Evolutionary conservation across 2,113 vertebrate species (phyloP).

Genomic region (Calyptomena viridis): DNA sequence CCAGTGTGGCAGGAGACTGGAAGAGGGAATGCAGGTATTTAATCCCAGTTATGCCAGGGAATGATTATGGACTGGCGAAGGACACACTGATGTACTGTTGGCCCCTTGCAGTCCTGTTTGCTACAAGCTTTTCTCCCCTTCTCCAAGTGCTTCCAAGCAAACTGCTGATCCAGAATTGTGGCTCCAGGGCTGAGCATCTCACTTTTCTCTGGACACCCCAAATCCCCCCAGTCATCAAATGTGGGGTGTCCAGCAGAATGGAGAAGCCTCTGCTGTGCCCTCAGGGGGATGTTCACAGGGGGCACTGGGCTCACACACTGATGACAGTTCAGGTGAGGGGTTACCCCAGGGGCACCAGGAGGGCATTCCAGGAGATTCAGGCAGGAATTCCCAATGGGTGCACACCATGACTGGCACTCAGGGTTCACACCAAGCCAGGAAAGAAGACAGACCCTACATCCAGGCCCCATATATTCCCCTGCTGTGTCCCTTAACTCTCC

Average conservation of each 20-base stretch:
- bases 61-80: not conserved
- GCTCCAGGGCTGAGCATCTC: not conserved
- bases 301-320: not conserved
- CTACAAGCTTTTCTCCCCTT: not conserved
- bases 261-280: not conserved
- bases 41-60: not conserved
- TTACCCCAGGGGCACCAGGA: not conserved
- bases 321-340: not conserved
- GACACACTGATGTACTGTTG: not conserved
- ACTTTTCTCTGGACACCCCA: not conserved
- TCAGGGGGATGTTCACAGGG: rapidly evolving
- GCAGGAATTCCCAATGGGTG: not conserved
- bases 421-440: not conserved
- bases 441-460: not conserved
- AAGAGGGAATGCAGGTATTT: not conserved
- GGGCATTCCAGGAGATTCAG: not conserved
- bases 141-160: not conserved
- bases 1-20: rapidly evolving
- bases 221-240: rapidly evolving
- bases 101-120: not conserved
- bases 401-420: not conserved
- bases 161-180: not conserved
- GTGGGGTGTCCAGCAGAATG: rapidly evolving
- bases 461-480: not conserved
- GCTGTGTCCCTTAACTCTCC: not conserved